Evolutionary conservation across 1,140 invertebrate genomes (phyloP).

Genomic region (Achroia grisella): DNA sequence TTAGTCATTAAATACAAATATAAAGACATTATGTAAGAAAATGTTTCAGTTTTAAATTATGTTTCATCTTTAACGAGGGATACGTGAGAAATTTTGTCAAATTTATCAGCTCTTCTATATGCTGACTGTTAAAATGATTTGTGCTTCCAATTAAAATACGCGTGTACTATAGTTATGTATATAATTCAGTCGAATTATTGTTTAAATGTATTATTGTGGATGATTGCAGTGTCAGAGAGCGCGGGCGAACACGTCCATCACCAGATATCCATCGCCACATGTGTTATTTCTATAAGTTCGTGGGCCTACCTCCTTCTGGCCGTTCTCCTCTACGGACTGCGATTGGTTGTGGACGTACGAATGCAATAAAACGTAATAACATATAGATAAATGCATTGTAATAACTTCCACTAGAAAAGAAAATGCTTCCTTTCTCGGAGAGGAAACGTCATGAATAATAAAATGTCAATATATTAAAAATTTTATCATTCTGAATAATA

Average conservation of each 20-base stretch:
- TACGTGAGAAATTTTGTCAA: not conserved
- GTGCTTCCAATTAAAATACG: no score
- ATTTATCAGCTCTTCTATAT: not conserved
- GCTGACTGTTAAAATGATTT: not conserved
- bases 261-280: slow-evolving; percentile 37
- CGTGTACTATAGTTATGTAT: no score
- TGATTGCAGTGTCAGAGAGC: no score
- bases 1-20: slow-evolving; percentile 11
- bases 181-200: no score
- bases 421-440: slow-evolving; percentile 48
- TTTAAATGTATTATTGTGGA: no score
- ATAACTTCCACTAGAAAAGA: slow-evolving; percentile 62
- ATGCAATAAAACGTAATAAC: slow-evolving; percentile 73
- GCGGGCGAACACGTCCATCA: slow-evolving; percentile 14
- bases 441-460: slow-evolving; percentile 55
- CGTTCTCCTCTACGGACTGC: slow-evolving; percentile 72
- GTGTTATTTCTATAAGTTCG: slow-evolving; percentile 39
- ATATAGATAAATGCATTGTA: slow-evolving; percentile 71
- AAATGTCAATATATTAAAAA: slow-evolving; percentile 53
- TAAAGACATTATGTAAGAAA: not conserved
- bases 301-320: slow-evolving; percentile 67
- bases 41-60: no score
- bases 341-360: slow-evolving; percentile 71
- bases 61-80: no score
- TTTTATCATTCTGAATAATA: slow-evolving; percentile 56